Evolutionary conservation across 1,140 invertebrate genomes (phyloP).

Genomic region (Drosophila setifemur): DNA sequence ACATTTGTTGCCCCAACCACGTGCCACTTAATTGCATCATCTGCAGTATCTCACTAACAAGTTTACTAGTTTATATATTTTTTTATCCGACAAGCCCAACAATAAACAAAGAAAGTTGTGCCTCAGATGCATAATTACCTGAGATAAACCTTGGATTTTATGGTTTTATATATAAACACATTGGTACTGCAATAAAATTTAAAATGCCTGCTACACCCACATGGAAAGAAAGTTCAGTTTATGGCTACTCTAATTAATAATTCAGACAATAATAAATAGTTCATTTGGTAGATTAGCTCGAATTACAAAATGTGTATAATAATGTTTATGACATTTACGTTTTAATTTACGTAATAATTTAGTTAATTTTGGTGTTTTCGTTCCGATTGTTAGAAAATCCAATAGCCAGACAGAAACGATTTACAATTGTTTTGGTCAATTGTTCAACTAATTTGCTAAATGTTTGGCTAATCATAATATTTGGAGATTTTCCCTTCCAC

Average conservation of each 20-base stretch:
- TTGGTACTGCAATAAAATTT: slow-evolving; percentile 14
- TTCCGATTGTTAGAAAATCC: slow-evolving; percentile 10
- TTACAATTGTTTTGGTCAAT: slow-evolving; percentile 7
- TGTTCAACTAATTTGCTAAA: slow-evolving; percentile 19
- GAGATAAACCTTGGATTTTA: slow-evolving; percentile 14
- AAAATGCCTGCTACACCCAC: slow-evolving; percentile 18
- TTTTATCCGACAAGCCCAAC: slow-evolving; percentile 18
- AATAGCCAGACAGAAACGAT: slow-evolving; percentile 23
- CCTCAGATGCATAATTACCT: slow-evolving; percentile 29
- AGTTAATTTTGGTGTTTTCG: slow-evolving; percentile 12
- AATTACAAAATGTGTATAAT: slow-evolving; percentile 11
- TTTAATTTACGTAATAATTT: too few species aligned
- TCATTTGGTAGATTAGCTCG: slow-evolving; percentile 2
- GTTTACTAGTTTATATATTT: slow-evolving; percentile 20
- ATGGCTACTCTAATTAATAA: slow-evolving; percentile 24
- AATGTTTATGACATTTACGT: slow-evolving; percentile 18
- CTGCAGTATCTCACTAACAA: neutral
- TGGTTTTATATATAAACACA: neutral
- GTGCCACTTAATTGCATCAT: slow-evolving; percentile 49
- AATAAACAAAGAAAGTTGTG: slow-evolving; percentile 27
- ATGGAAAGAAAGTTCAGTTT: slow-evolving; percentile 20
- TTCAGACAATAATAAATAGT: slow-evolving; percentile 24
- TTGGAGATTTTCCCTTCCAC: slow-evolving; percentile 4
- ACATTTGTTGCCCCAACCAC: slow-evolving; percentile 14
- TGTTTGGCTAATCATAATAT: slow-evolving; percentile 2